A percentile compares a stretch with the other conserved stretches of the same genome.
Conservation (phyloP, 1,140 invertebrate genomes). For the Pygmarrhopalites habei region DNA sequence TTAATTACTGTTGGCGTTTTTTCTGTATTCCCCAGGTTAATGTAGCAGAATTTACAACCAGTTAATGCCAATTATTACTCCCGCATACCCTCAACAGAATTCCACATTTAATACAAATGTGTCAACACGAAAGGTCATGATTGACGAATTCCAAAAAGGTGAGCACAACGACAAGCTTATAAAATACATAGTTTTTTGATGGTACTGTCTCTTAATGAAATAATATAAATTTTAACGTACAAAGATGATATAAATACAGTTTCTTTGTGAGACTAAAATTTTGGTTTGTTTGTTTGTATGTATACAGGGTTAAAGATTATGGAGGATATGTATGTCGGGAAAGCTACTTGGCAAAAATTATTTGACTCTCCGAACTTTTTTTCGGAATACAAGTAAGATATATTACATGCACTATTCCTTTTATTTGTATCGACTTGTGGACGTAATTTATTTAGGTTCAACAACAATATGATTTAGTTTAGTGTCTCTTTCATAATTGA, state of each 20-base stretch:
- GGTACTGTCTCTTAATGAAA: too few species aligned
- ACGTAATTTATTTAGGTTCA: too few species aligned
- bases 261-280: background rate
- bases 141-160: slow-evolving; percentile 72
- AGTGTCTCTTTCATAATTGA: too few species aligned
- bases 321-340: slow-evolving; percentile 78
- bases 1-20: too few species aligned
- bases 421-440: background rate
- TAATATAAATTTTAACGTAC: too few species aligned
- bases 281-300: background rate
- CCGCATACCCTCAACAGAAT: slow-evolving; percentile 99
- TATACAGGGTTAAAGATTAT: slow-evolving; percentile 64
- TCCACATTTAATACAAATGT: slow-evolving; percentile 97
- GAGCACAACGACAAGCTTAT: background rate
- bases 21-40: slow-evolving; percentile 55
- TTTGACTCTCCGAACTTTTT: slow-evolving; percentile 96
- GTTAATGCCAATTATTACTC: slow-evolving; percentile 99
- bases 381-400: slow-evolving; percentile 71
- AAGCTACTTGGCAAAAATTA: slow-evolving; percentile 79
- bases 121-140: slow-evolving; percentile 87
- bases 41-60: slow-evolving; percentile 83
- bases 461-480: too few species aligned
- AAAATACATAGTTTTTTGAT: slow-evolving; percentile 20
- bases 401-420: too few species aligned
- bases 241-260: too few species aligned